phyloP scores from a whole-genome alignment of 2,113 vertebrate species.

The Ctenomys sociabilis region DNA sequence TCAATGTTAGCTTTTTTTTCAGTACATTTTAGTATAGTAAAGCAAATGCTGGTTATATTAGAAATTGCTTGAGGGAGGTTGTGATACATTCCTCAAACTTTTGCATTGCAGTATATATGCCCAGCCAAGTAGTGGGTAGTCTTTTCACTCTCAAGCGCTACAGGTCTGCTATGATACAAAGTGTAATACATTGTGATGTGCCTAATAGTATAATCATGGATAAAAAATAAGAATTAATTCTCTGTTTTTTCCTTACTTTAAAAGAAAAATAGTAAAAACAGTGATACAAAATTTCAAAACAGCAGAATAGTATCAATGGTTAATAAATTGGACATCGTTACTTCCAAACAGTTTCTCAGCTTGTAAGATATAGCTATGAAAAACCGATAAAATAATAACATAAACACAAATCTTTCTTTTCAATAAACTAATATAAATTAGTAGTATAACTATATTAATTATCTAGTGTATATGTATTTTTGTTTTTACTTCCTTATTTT shows the following conservation, averaged over 20 bases:
- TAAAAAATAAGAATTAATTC: not conserved
- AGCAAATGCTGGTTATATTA: not conserved
- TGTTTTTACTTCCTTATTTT: no score
- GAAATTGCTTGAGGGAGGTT: not conserved
- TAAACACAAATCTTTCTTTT: no score
- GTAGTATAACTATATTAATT: no score
- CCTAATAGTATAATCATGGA: slow-evolving; percentile 13
- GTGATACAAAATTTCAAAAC: no score
- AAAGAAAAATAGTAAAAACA: no score
- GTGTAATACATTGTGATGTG: not conserved
- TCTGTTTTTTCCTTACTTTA: not conserved
- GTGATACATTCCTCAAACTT: slow-evolving; percentile 30
- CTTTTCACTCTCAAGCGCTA: not conserved
- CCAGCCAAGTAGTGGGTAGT: not conserved
- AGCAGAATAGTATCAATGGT: no score
- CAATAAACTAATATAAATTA: no score
- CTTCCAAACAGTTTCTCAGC: no score
- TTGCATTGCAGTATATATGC: not conserved
- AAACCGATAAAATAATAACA: no score
- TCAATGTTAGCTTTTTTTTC: slow-evolving; percentile 14
- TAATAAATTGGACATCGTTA: no score
- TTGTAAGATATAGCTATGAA: no score
- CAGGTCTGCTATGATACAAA: slow-evolving; percentile 21
- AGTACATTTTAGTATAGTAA: slow-evolving; percentile 27
- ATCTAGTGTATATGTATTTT: no score